Conservation (phyloP, 2,888 invertebrate genomes). For the Pasiphila rectangulata region DNA sequence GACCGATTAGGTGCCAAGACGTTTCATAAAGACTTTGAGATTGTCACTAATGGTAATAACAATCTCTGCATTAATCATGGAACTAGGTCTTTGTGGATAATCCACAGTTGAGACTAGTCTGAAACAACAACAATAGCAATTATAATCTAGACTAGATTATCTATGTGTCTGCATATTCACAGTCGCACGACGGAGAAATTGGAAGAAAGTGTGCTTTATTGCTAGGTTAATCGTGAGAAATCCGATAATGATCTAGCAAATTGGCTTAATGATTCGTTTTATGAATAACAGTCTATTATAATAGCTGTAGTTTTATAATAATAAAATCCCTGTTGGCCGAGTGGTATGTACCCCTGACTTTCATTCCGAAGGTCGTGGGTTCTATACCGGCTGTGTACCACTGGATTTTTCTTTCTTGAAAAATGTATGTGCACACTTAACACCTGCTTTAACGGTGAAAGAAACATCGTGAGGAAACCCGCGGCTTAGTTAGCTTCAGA, state of each 20-base stretch:
- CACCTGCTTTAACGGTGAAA: too few species aligned
- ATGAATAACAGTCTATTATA: background rate
- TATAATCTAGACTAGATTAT: constrained; percentile 1
- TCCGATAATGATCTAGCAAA: background rate
- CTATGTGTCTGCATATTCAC: background rate
- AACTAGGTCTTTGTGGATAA: background rate
- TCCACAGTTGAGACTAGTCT: background rate
- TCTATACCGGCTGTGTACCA: too few species aligned
- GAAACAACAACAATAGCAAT: background rate
- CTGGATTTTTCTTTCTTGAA: too few species aligned
- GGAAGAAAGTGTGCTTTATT: constrained; percentile 15
- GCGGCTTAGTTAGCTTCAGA: too few species aligned
- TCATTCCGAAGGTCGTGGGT: too few species aligned
- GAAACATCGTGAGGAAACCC: too few species aligned
- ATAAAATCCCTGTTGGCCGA: too few species aligned
- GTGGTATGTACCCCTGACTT: too few species aligned
- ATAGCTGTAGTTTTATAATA: background rate
- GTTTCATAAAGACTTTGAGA: too few species aligned
- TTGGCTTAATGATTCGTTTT: background rate
- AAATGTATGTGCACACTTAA: too few species aligned
- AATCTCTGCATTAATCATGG: background rate
- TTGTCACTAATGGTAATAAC: too few species aligned
- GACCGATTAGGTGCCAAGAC: too few species aligned
- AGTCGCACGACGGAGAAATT: constrained; percentile 16
- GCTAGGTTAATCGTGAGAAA: constrained; percentile 4